phyloP scores from a whole-genome alignment of 2,797 vertebrate species.

The Kryptopterus vitreolus region DNA sequence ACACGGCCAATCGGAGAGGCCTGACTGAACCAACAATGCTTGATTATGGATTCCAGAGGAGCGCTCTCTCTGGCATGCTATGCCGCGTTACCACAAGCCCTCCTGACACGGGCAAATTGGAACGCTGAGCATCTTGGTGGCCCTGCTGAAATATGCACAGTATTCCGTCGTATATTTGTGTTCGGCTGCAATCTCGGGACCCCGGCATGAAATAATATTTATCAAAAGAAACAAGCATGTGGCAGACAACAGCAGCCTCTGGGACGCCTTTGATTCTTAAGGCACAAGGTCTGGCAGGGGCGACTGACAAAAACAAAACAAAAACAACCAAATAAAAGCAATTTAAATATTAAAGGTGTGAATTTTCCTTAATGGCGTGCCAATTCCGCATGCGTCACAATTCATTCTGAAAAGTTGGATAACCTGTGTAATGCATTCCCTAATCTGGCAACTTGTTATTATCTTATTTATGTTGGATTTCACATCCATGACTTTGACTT shows the following conservation, averaged over 20 bases:
- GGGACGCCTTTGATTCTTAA: slow-evolving; percentile 32
- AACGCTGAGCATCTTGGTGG: slow-evolving; percentile 24
- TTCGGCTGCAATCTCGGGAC: slow-evolving; percentile 33
- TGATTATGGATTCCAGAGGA: slow-evolving; percentile 17
- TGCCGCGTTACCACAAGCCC: slow-evolving; percentile 4
- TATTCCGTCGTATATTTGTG: slow-evolving; percentile 45
- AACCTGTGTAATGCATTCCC: slow-evolving; percentile 2
- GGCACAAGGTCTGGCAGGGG: background rate
- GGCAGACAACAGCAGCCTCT: slow-evolving; percentile 32
- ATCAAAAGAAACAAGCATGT: slow-evolving; percentile 39
- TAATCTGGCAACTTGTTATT: background rate
- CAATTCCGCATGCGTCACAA: background rate
- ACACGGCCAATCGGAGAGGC: slow-evolving; percentile 26
- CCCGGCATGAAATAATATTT: slow-evolving; percentile 44
- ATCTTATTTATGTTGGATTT: slow-evolving; percentile 11
- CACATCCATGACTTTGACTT: background rate
- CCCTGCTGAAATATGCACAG: slow-evolving; percentile 40
- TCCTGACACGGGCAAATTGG: slow-evolving; percentile 47
- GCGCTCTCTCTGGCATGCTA: slow-evolving; percentile 19
- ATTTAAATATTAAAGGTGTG: background rate
- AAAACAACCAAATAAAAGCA: slow-evolving; percentile 1
- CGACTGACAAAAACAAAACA: background rate
- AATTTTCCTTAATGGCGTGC: background rate
- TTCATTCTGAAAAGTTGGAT: background rate
- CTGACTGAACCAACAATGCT: background rate